Conservation (phyloP, 1,140 invertebrate genomes). For the Branchinecta lynchi region DNA sequence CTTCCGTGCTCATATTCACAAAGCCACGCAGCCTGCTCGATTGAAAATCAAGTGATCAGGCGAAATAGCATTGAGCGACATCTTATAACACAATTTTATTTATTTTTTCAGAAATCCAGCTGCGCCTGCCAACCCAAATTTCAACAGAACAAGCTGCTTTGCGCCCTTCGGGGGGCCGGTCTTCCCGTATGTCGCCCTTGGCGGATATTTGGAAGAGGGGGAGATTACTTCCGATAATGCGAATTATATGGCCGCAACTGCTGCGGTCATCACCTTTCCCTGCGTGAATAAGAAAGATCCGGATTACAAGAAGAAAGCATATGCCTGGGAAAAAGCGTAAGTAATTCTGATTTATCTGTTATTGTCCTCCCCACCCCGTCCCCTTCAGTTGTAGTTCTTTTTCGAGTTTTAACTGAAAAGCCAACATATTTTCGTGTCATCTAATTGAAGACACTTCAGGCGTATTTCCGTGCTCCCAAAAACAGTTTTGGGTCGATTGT, state of each 20-base stretch:
- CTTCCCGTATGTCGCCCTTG: conserved; percentile 74
- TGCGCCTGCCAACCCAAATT: not conserved
- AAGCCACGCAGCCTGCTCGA: no score
- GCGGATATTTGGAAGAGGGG: conserved; percentile 53
- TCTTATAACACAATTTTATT: conserved; percentile 4
- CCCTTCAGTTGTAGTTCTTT: not conserved
- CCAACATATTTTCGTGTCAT: no score
- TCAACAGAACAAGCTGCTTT: conserved; percentile 44
- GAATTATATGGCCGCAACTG: conserved; percentile 57
- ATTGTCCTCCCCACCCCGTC: not conserved
- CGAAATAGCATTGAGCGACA: no score
- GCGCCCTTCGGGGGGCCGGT: conserved; percentile 77
- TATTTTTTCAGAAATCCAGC: conserved; percentile 45
- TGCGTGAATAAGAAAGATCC: conserved; percentile 75
- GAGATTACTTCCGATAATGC: conserved; percentile 20
- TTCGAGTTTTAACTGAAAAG: no score
- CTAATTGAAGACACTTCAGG: no score
- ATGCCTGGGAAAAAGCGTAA: conserved; percentile 75
- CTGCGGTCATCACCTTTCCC: conserved; percentile 76
- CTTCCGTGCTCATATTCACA: no score
- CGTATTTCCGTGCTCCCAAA: no score
- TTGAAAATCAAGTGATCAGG: no score
- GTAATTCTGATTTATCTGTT: conserved; percentile 19
- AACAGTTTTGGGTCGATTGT: no score
- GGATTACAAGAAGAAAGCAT: conserved; percentile 47